Conservation (phyloP, 1,140 invertebrate species). For the Ceratina japonica region DNA sequence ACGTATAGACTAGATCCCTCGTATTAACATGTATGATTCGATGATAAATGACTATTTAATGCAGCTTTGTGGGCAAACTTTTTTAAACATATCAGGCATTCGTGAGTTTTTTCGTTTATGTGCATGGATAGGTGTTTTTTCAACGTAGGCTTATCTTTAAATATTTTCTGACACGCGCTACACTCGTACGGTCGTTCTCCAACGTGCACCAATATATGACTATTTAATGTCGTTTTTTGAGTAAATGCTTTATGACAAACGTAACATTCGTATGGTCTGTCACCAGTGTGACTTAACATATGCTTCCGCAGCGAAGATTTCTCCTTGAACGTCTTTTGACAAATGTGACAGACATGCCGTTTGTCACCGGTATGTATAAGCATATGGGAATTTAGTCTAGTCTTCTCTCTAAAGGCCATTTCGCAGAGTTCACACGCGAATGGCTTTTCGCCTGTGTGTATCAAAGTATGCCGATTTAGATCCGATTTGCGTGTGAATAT, state of each 20-base stretch:
- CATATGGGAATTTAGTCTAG: conserved; percentile 76
- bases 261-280: conserved; percentile 80
- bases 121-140: conserved; percentile 81
- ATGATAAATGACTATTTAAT: conserved; percentile 72
- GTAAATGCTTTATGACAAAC: conserved; percentile 80
- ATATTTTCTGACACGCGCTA: conserved; percentile 75
- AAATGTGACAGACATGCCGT: conserved; percentile 77
- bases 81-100: conserved; percentile 81
- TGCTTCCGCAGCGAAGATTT: conserved; percentile 80
- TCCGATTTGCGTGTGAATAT: conserved; percentile 87
- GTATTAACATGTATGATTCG: conserved; percentile 71
- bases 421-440: conserved; percentile 85
- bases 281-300: conserved; percentile 79
- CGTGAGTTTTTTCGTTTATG: conserved; percentile 81
- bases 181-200: conserved; percentile 86
- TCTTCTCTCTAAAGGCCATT: conserved; percentile 81
- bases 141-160: conserved; percentile 65
- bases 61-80: conserved; percentile 74
- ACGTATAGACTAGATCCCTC: conserved; percentile 59
- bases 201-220: conserved; percentile 86
- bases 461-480: conserved; percentile 84
- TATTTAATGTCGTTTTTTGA: conserved; percentile 81
- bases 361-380: conserved; percentile 79
- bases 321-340: conserved; percentile 81
- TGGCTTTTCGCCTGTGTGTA: conserved; percentile 86